phyloP scores from a whole-genome alignment of 2,113 vertebrate species.

The Sterrhoptilus dennistouni region DNA sequence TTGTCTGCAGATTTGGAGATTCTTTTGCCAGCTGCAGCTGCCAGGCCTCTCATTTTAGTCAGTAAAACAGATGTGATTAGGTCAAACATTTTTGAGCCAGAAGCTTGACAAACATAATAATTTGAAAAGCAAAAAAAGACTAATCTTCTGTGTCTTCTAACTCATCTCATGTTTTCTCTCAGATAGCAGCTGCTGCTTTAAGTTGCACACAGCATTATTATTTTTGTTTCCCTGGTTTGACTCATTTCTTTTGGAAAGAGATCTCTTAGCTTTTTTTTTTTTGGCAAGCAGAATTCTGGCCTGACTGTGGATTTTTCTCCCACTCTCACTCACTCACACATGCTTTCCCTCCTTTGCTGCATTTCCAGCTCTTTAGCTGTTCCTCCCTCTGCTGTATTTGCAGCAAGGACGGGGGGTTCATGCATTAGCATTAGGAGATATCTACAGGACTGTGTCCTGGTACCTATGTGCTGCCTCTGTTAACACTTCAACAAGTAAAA shows the following conservation, averaged over 20 bases:
- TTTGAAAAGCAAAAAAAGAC: conserved; percentile 42
- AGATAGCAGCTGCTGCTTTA: conserved; percentile 48
- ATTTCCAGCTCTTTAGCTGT: conserved; percentile 23
- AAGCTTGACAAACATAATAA: conserved; percentile 1
- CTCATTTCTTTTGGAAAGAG: conserved; percentile 54
- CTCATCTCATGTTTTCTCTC: conserved; percentile 47
- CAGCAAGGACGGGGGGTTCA: neutral
- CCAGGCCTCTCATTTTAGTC: conserved; percentile 2
- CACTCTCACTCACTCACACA: neutral
- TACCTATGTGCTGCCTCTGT: neutral
- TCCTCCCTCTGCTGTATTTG: neutral
- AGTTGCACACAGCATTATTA: conserved; percentile 15
- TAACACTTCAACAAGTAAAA: neutral
- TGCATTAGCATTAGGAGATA: neutral
- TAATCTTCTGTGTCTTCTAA: conserved; percentile 50
- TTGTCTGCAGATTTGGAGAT: neutral
- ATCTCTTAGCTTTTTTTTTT: conserved; percentile 13
- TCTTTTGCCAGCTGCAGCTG: conserved; percentile 41
- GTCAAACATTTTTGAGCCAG: conserved; percentile 49
- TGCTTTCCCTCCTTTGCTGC: conserved; percentile 25
- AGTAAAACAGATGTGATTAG: conserved; percentile 53
- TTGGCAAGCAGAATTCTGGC: conserved; percentile 51
- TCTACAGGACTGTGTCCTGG: neutral
- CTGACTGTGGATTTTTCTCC: conserved; percentile 28
- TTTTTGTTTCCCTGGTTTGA: conserved; percentile 45